These are phyloP conservation scores for Andrena flavipes DNA, from an alignment of 2,888 invertebrate species.

Conservation along the genomic window DNA sequence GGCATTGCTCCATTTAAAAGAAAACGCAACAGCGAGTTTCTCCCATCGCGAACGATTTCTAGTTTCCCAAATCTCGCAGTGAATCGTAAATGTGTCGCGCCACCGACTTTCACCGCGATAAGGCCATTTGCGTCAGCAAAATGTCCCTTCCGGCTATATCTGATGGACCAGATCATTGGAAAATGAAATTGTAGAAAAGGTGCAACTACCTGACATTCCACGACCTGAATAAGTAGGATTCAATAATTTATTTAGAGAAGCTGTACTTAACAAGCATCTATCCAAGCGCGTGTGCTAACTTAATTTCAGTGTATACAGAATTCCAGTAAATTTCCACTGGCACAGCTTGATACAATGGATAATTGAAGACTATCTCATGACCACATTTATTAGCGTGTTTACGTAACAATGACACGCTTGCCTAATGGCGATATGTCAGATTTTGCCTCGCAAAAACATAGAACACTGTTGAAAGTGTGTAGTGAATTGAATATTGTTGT, in stretches of 20 bases:
- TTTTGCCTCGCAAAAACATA: not conserved
- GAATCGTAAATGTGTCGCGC: slow-evolving; percentile 44
- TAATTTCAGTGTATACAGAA: not conserved
- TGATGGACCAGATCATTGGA: slow-evolving; percentile 1
- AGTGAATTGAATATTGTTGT: not conserved
- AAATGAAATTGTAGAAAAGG: slow-evolving; percentile 27
- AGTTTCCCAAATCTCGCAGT: slow-evolving; percentile 50
- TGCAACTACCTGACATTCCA: not conserved
- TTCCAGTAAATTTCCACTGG: not conserved
- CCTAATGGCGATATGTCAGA: not conserved
- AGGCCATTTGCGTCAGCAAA: slow-evolving; percentile 60
- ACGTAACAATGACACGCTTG: not conserved
- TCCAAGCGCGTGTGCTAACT: not conserved
- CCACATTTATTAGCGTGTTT: slow-evolving; percentile 14
- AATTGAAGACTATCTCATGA: not conserved
- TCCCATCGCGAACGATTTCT: slow-evolving; percentile 15
- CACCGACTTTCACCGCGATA: slow-evolving; percentile 66
- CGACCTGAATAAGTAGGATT: not conserved
- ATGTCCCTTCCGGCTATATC: not conserved
- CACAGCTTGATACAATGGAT: not conserved
- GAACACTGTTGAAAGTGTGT: not conserved
- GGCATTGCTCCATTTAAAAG: not conserved
- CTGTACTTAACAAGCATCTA: no score
- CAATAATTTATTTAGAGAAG: no score
- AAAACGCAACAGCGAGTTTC: slow-evolving; percentile 7